Conservation (phyloP, 92 coral and sea anemone genomes). For the Epizoanthus ramosus region DNA sequence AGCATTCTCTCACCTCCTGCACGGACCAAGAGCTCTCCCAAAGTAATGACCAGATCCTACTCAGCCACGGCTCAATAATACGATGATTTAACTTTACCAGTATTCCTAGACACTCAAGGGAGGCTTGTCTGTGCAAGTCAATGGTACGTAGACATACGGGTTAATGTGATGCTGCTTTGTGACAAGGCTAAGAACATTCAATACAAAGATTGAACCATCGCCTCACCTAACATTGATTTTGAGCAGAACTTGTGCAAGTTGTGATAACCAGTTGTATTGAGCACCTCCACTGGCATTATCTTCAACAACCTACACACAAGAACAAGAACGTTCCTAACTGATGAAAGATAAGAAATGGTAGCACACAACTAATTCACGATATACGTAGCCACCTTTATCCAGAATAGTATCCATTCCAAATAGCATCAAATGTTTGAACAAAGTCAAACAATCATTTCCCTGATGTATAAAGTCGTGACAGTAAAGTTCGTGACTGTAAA, state of each 20-base stretch:
- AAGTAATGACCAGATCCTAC: slow-evolving; percentile 53
- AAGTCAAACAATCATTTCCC: no score
- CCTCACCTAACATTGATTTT: slow-evolving; percentile 21
- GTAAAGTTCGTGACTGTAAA: no score
- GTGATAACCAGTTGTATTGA: slow-evolving; percentile 59
- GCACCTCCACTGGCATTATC: slow-evolving; percentile 60
- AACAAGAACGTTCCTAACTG: background rate
- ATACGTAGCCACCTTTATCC: background rate
- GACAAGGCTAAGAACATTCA: background rate
- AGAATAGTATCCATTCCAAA: no score
- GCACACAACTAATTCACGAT: background rate
- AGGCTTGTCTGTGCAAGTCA: slow-evolving; percentile 15
- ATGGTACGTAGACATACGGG: background rate
- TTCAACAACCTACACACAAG: slow-evolving; percentile 58
- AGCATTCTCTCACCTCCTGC: background rate
- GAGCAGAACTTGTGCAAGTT: slow-evolving; percentile 47
- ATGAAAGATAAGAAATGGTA: background rate
- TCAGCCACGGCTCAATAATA: slow-evolving; percentile 74
- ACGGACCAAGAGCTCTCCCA: slow-evolving; percentile 45
- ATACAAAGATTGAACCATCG: background rate
- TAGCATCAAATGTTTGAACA: no score
- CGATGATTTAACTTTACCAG: slow-evolving; percentile 72
- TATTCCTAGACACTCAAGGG: slow-evolving; percentile 60
- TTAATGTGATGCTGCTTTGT: no score
- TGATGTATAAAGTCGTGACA: no score